Percentiles rank a stretch among this genome's conserved stretches.
phyloP scores from a whole-genome alignment of 2,888 invertebrate genomes.

The Lepidochrysops patricia region DNA sequence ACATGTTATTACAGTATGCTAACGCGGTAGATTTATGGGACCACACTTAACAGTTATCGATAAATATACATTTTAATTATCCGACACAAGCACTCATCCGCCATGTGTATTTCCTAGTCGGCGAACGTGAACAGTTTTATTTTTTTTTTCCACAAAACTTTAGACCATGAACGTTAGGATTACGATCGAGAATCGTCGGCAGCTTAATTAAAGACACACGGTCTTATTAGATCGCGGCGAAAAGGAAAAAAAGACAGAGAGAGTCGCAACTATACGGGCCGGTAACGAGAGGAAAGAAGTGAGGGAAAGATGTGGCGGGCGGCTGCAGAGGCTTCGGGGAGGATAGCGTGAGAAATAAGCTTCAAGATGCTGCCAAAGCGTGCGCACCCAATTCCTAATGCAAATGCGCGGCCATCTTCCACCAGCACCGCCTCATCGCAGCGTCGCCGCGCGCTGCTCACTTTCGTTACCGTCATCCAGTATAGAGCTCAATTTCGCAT shows the following conservation, averaged over 20 bases:
- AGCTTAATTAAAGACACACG: constrained; percentile 21
- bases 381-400: constrained; percentile 70
- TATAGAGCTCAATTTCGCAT: constrained; percentile 43
- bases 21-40: constrained; percentile 40
- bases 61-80: constrained; percentile 30
- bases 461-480: constrained; percentile 46
- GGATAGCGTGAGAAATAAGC: constrained; percentile 63
- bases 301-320: constrained; percentile 24
- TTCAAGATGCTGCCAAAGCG: constrained; percentile 51
- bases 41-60: constrained; percentile 40
- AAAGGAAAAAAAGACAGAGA: constrained; percentile 16
- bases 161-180: constrained; percentile 6
- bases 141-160: constrained; percentile 4
- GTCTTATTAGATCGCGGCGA: constrained; percentile 22
- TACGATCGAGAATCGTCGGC: constrained; percentile 14
- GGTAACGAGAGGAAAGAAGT: constrained; percentile 12
- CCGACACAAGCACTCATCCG: constrained; percentile 11
- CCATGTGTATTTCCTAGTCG: background rate
- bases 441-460: constrained; percentile 42
- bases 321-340: constrained; percentile 35
- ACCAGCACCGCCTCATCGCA: constrained; percentile 29
- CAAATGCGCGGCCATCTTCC: constrained; percentile 54
- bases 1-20: constrained; percentile 32
- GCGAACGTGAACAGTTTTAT: background rate
- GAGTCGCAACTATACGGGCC: background rate